These are phyloP conservation scores for Drosophila gunungcola DNA, from an alignment of 1,140 invertebrate genomes.

Conservation along the genomic window DNA sequence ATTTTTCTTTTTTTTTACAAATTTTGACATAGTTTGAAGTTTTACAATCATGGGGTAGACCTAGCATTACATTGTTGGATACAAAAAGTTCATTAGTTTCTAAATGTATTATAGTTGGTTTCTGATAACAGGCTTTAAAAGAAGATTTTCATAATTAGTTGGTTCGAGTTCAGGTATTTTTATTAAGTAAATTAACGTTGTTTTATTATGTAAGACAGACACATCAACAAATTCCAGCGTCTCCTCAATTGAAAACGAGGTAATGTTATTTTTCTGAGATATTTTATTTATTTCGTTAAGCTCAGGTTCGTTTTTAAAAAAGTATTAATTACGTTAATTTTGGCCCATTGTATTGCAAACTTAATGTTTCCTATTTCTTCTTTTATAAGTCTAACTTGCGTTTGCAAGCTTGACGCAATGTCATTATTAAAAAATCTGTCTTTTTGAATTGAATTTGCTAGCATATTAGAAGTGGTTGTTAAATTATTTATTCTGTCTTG, in stretches of 20 bases:
- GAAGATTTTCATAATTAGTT: slow-evolving; percentile 11
- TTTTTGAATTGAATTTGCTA: slow-evolving; percentile 5
- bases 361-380: slow-evolving; percentile 19
- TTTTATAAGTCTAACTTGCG: slow-evolving; percentile 11
- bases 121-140: slow-evolving; percentile 1
- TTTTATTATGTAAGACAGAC: slow-evolving; percentile 20
- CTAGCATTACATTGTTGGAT: background rate
- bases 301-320: slow-evolving; percentile 7
- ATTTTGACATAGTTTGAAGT: slow-evolving; percentile 1
- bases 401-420: slow-evolving; percentile 6
- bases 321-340: slow-evolving; percentile 18
- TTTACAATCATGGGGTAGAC: slow-evolving; percentile 2
- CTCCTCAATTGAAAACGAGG: slow-evolving; percentile 16
- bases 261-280: slow-evolving; percentile 14
- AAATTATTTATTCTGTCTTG: no score
- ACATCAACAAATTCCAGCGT: slow-evolving; percentile 17
- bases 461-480: background rate
- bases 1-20: slow-evolving; percentile 8
- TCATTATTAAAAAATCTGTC: background rate
- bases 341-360: slow-evolving; percentile 19
- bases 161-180: slow-evolving; percentile 14
- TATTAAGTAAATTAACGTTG: slow-evolving; percentile 21
- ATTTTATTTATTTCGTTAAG: slow-evolving; percentile 14
- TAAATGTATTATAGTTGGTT: background rate
- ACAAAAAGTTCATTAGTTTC: no score